Percentiles rank a stretch among this genome's conserved stretches.
These are phyloP conservation scores for Amblyopsis rosae DNA, from an alignment of 2,113 vertebrate genomes.

Conservation along the genomic window DNA sequence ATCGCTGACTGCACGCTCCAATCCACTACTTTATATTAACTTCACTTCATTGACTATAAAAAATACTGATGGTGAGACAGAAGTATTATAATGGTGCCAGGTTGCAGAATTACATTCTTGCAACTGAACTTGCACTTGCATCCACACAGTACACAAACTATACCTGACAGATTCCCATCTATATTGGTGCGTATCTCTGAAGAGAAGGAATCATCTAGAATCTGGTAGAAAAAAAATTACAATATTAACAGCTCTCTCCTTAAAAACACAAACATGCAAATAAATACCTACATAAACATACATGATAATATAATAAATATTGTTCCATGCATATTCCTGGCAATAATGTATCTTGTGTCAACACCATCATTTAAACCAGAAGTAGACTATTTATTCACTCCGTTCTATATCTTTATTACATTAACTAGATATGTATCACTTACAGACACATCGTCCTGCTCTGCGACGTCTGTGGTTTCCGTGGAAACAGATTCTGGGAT, in stretches of 20 bases:
- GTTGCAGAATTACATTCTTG: not conserved
- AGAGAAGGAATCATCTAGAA: slow-evolving; percentile 42
- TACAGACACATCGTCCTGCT: slow-evolving; percentile 64
- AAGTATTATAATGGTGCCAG: too few relatives aligned
- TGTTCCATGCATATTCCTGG: too few relatives aligned
- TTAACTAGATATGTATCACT: slow-evolving; percentile 28
- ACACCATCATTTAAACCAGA: too few relatives aligned
- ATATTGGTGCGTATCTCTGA: slow-evolving; percentile 44
- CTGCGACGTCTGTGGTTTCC: slow-evolving; percentile 52
- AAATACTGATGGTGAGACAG: too few relatives aligned
- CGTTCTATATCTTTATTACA: not conserved
- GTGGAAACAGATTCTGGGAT: slow-evolving; percentile 39
- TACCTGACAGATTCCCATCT: slow-evolving; percentile 66
- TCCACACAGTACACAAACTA: not conserved
- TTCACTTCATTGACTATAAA: too few relatives aligned
- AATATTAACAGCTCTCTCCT: not conserved
- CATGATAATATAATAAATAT: too few relatives aligned
- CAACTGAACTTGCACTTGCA: not conserved
- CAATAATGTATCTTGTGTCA: too few relatives aligned
- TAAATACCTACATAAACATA: not conserved
- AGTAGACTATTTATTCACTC: not conserved
- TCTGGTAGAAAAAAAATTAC: slow-evolving; percentile 22
- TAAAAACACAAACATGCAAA: not conserved
- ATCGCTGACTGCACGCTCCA: too few relatives aligned
- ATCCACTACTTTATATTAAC: too few relatives aligned